phyloP scores from a whole-genome alignment of 35 echinoderm and acorn worm species.

The Holothuria glaberrima region DNA sequence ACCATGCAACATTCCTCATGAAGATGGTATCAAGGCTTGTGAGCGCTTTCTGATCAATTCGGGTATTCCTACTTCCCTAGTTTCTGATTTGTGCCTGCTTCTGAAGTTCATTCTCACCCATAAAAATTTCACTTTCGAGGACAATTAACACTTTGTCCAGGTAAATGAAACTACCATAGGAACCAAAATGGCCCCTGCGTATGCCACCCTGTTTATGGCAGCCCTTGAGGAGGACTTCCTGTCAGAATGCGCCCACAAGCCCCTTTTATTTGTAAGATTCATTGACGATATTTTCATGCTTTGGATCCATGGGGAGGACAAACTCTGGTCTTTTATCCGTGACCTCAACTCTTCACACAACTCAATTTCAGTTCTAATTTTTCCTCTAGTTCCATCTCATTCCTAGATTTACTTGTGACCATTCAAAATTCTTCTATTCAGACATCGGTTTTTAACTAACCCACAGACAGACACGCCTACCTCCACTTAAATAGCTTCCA shows the following conservation, averaged over 20 bases:
- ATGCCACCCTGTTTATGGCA: conserved; percentile 20
- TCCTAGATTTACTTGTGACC: too few species aligned
- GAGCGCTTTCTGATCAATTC: neutral
- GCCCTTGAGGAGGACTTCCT: neutral
- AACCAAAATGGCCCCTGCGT: conserved; percentile 24
- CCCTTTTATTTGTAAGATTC: too few species aligned
- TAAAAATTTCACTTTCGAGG: conserved; percentile 37
- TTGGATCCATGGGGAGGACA: too few species aligned
- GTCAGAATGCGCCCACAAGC: too few species aligned
- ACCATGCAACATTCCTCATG: conserved; percentile 37
- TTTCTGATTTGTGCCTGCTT: neutral
- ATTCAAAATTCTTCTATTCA: too few species aligned
- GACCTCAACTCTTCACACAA: too few species aligned
- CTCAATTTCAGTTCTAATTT: too few species aligned
- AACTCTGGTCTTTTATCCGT: too few species aligned
- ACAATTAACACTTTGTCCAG: conserved; percentile 45
- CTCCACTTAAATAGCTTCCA: neutral
- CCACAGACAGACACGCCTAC: too few species aligned
- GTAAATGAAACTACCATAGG: conserved; percentile 34
- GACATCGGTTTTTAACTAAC: too few species aligned
- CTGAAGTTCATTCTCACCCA: conserved; percentile 26
- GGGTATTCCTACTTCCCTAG: neutral
- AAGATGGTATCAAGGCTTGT: conserved; percentile 10
- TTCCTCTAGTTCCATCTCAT: too few species aligned
- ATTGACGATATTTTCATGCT: too few species aligned